These are phyloP conservation scores for Dendrolimus houi DNA, from an alignment of 2,888 invertebrate genomes.

Conservation along the genomic window DNA sequence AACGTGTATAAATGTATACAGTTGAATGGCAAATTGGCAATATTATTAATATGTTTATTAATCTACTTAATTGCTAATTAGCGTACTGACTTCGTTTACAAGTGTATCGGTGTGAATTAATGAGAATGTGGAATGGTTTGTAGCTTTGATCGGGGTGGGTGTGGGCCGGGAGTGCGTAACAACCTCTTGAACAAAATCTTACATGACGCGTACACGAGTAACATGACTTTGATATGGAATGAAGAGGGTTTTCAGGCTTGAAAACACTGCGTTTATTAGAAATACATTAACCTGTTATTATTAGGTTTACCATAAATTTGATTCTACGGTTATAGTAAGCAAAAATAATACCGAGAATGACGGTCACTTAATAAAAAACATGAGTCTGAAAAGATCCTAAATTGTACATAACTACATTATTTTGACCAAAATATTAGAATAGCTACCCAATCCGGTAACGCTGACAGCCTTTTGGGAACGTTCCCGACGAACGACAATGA, in stretches of 20 bases:
- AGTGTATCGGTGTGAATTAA: slow-evolving; percentile 53
- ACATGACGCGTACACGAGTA: slow-evolving; percentile 16
- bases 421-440: too few relatives aligned
- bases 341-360: too few relatives aligned
- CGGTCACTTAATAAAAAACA: too few relatives aligned
- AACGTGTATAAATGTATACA: slow-evolving; percentile 23
- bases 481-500: too few relatives aligned
- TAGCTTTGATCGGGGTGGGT: slow-evolving; percentile 47
- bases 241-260: background rate
- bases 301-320: too few relatives aligned
- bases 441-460: too few relatives aligned
- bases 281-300: background rate
- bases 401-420: too few relatives aligned
- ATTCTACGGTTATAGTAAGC: too few relatives aligned
- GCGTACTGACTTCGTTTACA: slow-evolving; percentile 45
- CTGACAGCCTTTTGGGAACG: too few relatives aligned
- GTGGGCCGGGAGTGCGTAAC: slow-evolving; percentile 20
- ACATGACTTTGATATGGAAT: slow-evolving; percentile 5
- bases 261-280: background rate
- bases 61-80: slow-evolving; percentile 73
- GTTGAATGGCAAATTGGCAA: slow-evolving; percentile 52
- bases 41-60: slow-evolving; percentile 65
- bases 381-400: too few relatives aligned
- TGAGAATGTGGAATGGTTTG: slow-evolving; percentile 42
- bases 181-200: slow-evolving; percentile 22